Evolutionary conservation across 2,113 vertebrate genomes (phyloP).

Genomic region (Bos javanicus): DNA sequence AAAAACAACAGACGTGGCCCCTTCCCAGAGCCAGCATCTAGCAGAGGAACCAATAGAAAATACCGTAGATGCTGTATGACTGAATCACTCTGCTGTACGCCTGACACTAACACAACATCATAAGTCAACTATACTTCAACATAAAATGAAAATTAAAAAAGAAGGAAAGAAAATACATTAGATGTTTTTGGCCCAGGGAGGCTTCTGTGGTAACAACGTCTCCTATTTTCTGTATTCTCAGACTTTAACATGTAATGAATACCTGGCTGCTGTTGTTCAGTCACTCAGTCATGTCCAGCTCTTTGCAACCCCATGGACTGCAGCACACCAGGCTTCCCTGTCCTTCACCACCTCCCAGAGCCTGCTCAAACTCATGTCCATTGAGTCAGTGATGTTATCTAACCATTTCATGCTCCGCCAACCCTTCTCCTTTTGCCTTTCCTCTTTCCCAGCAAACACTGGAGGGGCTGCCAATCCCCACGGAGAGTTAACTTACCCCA

Average conservation of each 20-base stretch:
- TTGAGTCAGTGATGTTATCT: rapidly evolving
- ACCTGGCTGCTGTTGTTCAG: background rate
- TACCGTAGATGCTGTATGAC: background rate
- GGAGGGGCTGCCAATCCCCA: background rate
- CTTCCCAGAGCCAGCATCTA: background rate
- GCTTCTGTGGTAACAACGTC: background rate
- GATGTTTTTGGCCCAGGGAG: background rate
- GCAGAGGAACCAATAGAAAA: background rate
- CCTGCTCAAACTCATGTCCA: background rate
- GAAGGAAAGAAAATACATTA: background rate
- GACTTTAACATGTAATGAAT: background rate
- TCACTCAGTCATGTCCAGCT: background rate
- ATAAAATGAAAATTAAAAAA: background rate
- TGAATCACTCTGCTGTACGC: background rate
- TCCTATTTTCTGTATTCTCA: background rate
- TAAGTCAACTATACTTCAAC: background rate
- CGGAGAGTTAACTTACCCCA: background rate
- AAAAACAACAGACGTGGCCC: background rate
- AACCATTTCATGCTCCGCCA: background rate
- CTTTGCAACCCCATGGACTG: background rate
- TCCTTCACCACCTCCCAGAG: background rate
- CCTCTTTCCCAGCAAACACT: background rate
- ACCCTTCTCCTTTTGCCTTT: background rate
- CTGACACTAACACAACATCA: background rate
- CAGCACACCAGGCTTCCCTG: background rate